Evolutionary conservation across 2,113 vertebrate species (phyloP).

Genomic region (Eudorcas thomsonii): DNA sequence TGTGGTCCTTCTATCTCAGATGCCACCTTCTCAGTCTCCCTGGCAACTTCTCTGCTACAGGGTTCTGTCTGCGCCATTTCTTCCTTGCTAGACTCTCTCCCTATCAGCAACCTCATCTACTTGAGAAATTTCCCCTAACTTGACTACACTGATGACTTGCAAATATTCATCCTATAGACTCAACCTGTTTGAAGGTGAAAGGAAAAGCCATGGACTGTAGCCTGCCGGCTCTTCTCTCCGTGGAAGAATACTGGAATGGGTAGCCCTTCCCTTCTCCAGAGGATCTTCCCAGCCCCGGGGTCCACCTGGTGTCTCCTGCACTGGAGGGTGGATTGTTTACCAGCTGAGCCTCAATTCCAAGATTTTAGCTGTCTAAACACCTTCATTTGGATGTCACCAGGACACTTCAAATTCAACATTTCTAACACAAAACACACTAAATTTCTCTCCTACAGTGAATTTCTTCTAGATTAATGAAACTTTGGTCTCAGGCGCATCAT

Average conservation of each 20-base stretch:
- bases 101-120: neutral
- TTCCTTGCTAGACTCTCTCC: neutral
- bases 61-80: neutral
- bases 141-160: neutral
- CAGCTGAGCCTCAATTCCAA: neutral
- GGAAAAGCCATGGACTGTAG: neutral
- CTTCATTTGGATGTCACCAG: neutral
- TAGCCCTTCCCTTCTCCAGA: neutral
- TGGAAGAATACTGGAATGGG: neutral
- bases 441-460: neutral
- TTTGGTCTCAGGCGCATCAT: neutral
- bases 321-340: neutral
- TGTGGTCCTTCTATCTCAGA: neutral
- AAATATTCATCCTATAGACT: neutral
- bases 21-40: neutral
- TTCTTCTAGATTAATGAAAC: neutral
- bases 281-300: neutral
- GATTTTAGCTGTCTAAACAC: neutral
- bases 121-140: neutral
- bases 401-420: neutral
- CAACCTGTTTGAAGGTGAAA: neutral
- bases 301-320: neutral
- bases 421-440: neutral
- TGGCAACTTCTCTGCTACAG: neutral
- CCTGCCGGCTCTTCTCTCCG: neutral